Conservation (phyloP, 1,140 invertebrate genomes). For the Euura lappo region DNA sequence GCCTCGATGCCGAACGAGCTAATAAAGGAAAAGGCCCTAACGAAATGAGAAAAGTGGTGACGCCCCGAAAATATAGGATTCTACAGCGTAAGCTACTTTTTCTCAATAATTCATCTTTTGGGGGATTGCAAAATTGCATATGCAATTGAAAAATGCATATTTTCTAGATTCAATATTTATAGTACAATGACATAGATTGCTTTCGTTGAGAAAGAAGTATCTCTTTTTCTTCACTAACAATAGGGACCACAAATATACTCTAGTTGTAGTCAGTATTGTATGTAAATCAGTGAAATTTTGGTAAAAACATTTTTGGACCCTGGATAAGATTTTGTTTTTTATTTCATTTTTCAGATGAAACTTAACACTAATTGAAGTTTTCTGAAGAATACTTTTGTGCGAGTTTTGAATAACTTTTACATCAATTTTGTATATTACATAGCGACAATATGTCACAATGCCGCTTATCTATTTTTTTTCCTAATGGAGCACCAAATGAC, state of each 20-base stretch:
- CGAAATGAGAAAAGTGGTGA: neutral
- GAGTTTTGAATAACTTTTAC: too few species aligned
- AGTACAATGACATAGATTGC: neutral
- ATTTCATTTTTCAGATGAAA: too few species aligned
- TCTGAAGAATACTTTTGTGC: neutral
- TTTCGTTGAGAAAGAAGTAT: too few species aligned
- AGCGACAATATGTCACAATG: neutral
- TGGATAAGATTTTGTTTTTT: too few species aligned
- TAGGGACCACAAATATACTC: too few species aligned
- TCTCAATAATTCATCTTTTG: neutral
- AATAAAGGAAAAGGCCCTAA: neutral
- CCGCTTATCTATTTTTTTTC: neutral
- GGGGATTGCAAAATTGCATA: neutral
- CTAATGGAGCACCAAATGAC: neutral
- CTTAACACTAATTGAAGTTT: neutral
- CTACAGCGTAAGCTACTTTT: neutral
- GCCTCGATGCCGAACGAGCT: neutral
- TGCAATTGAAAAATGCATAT: neutral
- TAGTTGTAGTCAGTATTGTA: too few species aligned
- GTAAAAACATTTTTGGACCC: too few species aligned
- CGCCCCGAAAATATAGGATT: neutral
- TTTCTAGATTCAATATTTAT: neutral
- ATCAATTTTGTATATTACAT: neutral
- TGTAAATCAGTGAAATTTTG: too few species aligned
- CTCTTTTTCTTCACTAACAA: too few species aligned